phyloP scores from a whole-genome alignment of 2,888 invertebrate genomes.

The Vanessa cardui region DNA sequence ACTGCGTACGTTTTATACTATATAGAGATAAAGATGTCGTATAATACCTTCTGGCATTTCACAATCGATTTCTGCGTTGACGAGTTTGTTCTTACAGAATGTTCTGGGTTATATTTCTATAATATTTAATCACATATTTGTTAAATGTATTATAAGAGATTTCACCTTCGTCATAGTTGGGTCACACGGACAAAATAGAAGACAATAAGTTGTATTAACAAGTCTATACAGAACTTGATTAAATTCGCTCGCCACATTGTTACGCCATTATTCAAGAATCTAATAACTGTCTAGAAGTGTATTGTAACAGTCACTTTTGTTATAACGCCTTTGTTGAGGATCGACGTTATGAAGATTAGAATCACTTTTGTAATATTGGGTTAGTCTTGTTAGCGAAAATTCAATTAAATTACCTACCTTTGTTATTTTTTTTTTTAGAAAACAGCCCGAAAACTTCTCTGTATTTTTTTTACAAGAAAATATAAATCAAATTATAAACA shows the following conservation, averaged over 20 bases:
- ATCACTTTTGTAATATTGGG: conserved; percentile 37
- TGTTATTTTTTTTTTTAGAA: neutral
- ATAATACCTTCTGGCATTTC: too few relatives aligned
- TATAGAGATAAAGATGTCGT: too few relatives aligned
- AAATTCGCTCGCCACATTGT: conserved; percentile 50
- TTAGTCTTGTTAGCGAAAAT: conserved; percentile 25
- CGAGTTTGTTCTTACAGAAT: too few relatives aligned
- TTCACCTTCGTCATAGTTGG: too few relatives aligned
- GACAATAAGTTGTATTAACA: conserved; percentile 38
- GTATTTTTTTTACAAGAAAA: neutral
- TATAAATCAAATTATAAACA: too few relatives aligned
- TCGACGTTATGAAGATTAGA: conserved; percentile 41
- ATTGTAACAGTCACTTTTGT: conserved; percentile 48
- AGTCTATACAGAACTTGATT: conserved; percentile 45
- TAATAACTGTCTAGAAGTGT: conserved; percentile 55
- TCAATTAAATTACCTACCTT: conserved; percentile 18
- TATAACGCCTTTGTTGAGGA: conserved; percentile 41
- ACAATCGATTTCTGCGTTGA: too few relatives aligned
- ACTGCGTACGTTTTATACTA: too few relatives aligned
- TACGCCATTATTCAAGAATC: conserved; percentile 57
- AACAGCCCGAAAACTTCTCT: neutral
- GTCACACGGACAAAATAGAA: conserved; percentile 22
- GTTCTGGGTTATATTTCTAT: too few relatives aligned
- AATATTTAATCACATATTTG: too few relatives aligned
- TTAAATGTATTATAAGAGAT: too few relatives aligned